Evolutionary conservation across 1,140 invertebrate species (phyloP).

Genomic region (Drosophila nebulosa): DNA sequence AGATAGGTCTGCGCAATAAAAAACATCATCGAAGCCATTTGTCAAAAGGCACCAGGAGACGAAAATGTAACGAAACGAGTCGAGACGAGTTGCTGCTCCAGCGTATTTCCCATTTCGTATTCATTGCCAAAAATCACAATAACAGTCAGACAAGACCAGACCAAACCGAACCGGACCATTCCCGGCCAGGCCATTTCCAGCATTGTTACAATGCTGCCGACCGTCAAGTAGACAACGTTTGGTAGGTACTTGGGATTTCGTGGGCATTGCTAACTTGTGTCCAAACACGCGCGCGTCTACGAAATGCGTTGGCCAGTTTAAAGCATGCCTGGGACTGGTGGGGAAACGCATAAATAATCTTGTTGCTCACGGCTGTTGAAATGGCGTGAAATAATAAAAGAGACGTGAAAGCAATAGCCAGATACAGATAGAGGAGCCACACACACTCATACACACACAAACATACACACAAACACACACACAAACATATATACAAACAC

Average conservation of each 20-base stretch:
- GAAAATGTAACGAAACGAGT: constrained; percentile 3
- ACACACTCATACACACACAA: background rate
- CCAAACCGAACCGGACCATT: background rate
- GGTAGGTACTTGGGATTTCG: constrained; percentile 9
- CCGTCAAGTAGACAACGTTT: constrained; percentile 57
- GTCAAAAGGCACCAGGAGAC: constrained; percentile 66
- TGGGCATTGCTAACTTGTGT: constrained; percentile 58
- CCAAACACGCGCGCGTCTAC: constrained; percentile 69
- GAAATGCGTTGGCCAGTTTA: constrained; percentile 62
- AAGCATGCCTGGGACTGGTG: constrained; percentile 65
- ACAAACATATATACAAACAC: background rate
- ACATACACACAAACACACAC: background rate
- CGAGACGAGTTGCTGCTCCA: constrained; percentile 20
- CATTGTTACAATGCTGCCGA: constrained; percentile 43
- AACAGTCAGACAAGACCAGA: constrained; percentile 37
- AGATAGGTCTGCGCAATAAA: constrained; percentile 75
- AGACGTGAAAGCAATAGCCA: constrained; percentile 73
- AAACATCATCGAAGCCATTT: constrained; percentile 78
- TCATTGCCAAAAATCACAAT: constrained; percentile 79
- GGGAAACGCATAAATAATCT: constrained; percentile 77
- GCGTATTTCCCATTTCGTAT: constrained; percentile 64
- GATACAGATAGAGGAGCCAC: constrained; percentile 17
- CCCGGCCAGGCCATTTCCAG: constrained; percentile 1
- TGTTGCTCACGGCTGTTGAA: constrained; percentile 80
- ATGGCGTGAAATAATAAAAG: constrained; percentile 80